phyloP scores from a whole-genome alignment of 1,140 invertebrate genomes.

The Musca vetustissima region DNA sequence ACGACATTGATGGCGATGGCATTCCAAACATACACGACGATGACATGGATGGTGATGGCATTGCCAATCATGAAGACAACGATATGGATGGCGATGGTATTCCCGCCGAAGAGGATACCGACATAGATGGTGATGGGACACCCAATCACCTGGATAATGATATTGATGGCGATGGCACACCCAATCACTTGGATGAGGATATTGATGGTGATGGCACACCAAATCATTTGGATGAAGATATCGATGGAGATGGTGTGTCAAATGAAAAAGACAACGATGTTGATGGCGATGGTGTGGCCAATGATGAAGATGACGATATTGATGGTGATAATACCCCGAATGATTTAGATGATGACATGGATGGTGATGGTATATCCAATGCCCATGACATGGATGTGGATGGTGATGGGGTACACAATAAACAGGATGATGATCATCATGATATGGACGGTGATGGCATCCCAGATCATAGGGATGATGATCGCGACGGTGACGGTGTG shows the following conservation, averaged over 20 bases:
- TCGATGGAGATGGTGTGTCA: slow-evolving; percentile 41
- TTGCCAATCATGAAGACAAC: slow-evolving; percentile 41
- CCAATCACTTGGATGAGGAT: slow-evolving; percentile 32
- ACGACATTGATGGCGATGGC: slow-evolving; percentile 55
- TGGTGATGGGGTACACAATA: slow-evolving; percentile 16
- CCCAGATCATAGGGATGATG: slow-evolving; percentile 25
- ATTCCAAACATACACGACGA: slow-evolving; percentile 38
- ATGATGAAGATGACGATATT: slow-evolving; percentile 36
- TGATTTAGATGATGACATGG: slow-evolving; percentile 28
- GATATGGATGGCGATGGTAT: slow-evolving; percentile 38
- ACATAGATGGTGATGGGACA: slow-evolving; percentile 31
- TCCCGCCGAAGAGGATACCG: slow-evolving; percentile 30
- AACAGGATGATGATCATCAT: slow-evolving; percentile 19
- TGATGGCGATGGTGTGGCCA: slow-evolving; percentile 38
- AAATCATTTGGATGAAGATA: slow-evolving; percentile 36
- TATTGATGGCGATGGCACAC: slow-evolving; percentile 37
- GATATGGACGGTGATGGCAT: slow-evolving; percentile 30
- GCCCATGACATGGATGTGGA: slow-evolving; percentile 24
- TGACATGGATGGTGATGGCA: slow-evolving; percentile 34
- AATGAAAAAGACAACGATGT: slow-evolving; percentile 45
- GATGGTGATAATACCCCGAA: slow-evolving; percentile 34
- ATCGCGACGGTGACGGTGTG: slow-evolving; percentile 43
- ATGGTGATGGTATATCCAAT: slow-evolving; percentile 16
- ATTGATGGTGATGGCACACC: slow-evolving; percentile 43
- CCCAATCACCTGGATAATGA: slow-evolving; percentile 27